Evolutionary conservation across 2,888 invertebrate species (phyloP), one percentile per base, ranked within the genome.

Genomic region (Calameuta pallipes): DNA sequence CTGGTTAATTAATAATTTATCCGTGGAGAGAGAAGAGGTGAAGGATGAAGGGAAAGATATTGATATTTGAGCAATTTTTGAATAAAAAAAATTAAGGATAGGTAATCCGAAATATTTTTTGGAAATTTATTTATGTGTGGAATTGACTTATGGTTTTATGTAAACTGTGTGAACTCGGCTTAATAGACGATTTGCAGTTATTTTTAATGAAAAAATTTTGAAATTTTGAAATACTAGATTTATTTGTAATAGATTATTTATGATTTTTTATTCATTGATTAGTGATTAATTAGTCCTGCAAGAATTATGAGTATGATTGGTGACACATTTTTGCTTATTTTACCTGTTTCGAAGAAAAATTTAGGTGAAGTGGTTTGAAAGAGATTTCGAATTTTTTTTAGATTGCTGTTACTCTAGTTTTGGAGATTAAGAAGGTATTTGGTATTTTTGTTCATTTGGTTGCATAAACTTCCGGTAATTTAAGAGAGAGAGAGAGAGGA

Each of bases 401-500:
- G 56, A 56, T 56, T 23, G 56, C 23, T 23, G 23, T 23, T 23
- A 56, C 9, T 56, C 23, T 1, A 56, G 23, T 56, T 56, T 56
- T 56, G 23, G 4, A 23, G 56, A 56, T 23, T 15, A 15, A 56
- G 23, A 71, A 11, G 34, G 71, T 34, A 71, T 15, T 34, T 31
- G 30, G 30, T 36, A 30, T 12, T 11, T 34, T 34, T 74, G 74
- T 30, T 2, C 74, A 37, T 74, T 56, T 11, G 74, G 33, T 34
- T 35, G 35, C 35, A 68, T 30, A 15, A 75, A 35, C 35, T 74
- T 34, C 37, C 30, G 37, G 78, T 78, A 78, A 78, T 78, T 70
- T 78, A 37, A 74, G 69, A 41, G 41, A 37, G 37, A 37, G 37
- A 41, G 41, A 56, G 23, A 56, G 23, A 56, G 56, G 56, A 56